Conservation (phyloP, 1,140 invertebrate genomes). For the Pseudachorutes palmiensis region DNA sequence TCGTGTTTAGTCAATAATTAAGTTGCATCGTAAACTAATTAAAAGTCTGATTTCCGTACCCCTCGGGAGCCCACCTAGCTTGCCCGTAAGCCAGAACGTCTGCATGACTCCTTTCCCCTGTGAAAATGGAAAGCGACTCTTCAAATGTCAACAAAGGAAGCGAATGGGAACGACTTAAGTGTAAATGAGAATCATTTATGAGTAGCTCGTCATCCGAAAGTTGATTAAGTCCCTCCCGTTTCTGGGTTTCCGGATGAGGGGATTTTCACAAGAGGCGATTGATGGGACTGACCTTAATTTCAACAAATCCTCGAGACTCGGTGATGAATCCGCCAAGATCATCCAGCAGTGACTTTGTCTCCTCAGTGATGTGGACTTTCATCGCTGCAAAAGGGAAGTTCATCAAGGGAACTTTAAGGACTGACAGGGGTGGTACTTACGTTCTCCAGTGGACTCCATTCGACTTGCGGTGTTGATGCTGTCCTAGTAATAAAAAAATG, state of each 20-base stretch:
- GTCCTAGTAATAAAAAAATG: conserved; percentile 9
- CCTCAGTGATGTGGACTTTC: conserved; percentile 48
- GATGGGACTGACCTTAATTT: conserved; percentile 44
- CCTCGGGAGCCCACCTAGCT: conserved; percentile 41
- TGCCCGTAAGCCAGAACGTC: conserved; percentile 43
- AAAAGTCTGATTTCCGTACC: not conserved
- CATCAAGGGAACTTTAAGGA: not conserved
- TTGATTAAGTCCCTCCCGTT: not conserved
- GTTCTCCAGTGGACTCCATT: conserved; percentile 50
- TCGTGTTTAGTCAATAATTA: too few relatives aligned
- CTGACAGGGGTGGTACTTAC: conserved; percentile 38
- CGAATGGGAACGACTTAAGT: not conserved
- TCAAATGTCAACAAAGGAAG: not conserved
- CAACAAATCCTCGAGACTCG: conserved; percentile 44
- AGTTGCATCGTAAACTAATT: too few relatives aligned
- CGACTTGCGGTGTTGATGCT: conserved; percentile 49
- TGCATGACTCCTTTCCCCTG: conserved; percentile 43
- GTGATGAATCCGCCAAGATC: conserved; percentile 45
- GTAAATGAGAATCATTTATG: conserved; percentile 1
- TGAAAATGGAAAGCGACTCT: conserved; percentile 5
- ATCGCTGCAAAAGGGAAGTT: conserved; percentile 45
- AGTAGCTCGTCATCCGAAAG: not conserved
- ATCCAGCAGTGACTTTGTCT: conserved; percentile 45
- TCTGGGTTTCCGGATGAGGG: not conserved
- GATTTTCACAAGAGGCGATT: not conserved